Base-by-base conservation (phyloP, 2,113 vertebrate genomes). In the Poicephalus gulielmi region DNA sequence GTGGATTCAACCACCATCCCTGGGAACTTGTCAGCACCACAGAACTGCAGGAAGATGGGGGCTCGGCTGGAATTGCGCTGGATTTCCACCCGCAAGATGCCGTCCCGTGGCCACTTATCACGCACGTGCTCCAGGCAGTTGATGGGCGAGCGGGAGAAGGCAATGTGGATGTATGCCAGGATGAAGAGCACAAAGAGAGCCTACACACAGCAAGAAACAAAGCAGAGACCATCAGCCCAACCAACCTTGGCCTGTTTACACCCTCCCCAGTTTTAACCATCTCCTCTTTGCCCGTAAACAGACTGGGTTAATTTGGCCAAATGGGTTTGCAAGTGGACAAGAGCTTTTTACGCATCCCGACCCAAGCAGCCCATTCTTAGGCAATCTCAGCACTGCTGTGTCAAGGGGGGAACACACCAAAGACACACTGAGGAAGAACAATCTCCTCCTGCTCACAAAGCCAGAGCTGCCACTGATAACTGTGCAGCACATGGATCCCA, bases 161-260 rank as follows among this genome's bases (percentile, higher is more conserved):
- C 99, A 1, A 99, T 99, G 98, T 99, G 99, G 94, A 99, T 99
- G 92, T 99, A 99, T 39, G 99, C 99, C 92, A 99, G 98, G 96
- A 99, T 99, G 93, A 99, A 99, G 82, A 99, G 99, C 87, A 99
- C 99, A 3, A 99, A 99, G 81, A 99, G 98, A 17, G 99, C 99
- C 99, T 99, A 63, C 6, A 20, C 16, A 47, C 7, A 33, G 50
- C 75, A 57, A 15, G 33, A n/a, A 43, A 63, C 46, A 69, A 60
- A 23, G 60, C 31, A 83, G 15, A 79, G 20, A 30, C 14, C 23
- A 18, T 88, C 37, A 95, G 50, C 57, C 9, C 37, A 25, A 27
- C 13, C 30, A 47, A 3, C 67, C 25, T 1, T 1, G 12, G 44
- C 66, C 44, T 5, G 9, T 11, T 59, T 9, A 24, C 5, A 31